Evolutionary conservation across 53 echinoderm and acorn worm genomes (phyloP).

Genomic region (Hippasteria phrygiana): DNA sequence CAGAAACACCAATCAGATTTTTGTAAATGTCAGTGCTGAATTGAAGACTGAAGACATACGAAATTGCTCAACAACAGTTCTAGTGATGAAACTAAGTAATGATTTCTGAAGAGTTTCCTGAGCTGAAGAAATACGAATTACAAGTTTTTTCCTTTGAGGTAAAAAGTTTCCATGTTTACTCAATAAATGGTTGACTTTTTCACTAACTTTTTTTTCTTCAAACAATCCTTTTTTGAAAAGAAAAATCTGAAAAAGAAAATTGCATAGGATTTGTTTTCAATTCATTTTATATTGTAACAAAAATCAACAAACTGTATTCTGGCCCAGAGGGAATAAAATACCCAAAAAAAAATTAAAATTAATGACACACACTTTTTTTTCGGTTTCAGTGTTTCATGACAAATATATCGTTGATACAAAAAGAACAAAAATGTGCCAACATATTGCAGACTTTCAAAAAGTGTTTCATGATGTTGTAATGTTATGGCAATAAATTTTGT

Average conservation of each 20-base stretch:
- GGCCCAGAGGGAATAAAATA: slow-evolving; percentile 46
- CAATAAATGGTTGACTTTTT: too few species aligned
- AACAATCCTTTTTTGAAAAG: too few species aligned
- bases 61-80: neutral
- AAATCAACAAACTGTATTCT: slow-evolving; percentile 17
- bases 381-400: slow-evolving; percentile 30
- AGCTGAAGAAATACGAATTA: slow-evolving; percentile 30
- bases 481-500: slow-evolving; percentile 9
- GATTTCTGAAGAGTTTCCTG: slow-evolving; percentile 40
- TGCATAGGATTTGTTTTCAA: slow-evolving; percentile 60
- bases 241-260: slow-evolving; percentile 6
- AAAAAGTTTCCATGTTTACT: too few species aligned
- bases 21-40: too few species aligned
- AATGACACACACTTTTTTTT: slow-evolving; percentile 47
- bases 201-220: too few species aligned
- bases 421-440: neutral
- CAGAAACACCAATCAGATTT: too few species aligned
- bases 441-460: slow-evolving; percentile 31
- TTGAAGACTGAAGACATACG: too few species aligned
- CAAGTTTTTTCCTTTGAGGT: slow-evolving; percentile 27
- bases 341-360: neutral
- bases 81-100: neutral
- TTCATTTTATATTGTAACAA: slow-evolving; percentile 16
- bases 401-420: neutral
- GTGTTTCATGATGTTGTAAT: slow-evolving; percentile 27